These are phyloP conservation scores for Zaprionus obscuricornis DNA, from an alignment of 2,888 invertebrate species.

Conservation along the genomic window DNA sequence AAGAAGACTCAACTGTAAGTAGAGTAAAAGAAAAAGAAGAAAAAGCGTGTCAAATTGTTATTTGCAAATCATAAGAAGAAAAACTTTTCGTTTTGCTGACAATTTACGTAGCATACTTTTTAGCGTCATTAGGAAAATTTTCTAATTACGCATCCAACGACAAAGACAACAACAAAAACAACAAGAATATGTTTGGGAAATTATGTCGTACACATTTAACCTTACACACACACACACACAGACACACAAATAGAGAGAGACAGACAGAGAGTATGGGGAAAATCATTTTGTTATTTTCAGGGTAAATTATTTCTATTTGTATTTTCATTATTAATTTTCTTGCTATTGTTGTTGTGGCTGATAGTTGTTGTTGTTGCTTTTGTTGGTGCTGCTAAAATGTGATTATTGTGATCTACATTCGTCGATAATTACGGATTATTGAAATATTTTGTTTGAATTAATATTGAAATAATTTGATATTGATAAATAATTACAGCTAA, in stretches of 20 bases:
- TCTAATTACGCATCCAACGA: slow-evolving; percentile 26
- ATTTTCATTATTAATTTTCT: slow-evolving; percentile 69
- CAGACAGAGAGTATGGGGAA: slow-evolving; percentile 1
- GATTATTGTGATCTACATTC: slow-evolving; percentile 73
- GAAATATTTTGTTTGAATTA: slow-evolving; percentile 73
- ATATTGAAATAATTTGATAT: slow-evolving; percentile 71
- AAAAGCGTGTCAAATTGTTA: slow-evolving; percentile 18
- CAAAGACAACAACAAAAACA: no score
- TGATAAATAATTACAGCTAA: slow-evolving; percentile 64
- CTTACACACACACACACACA: slow-evolving; percentile 36
- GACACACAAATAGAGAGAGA: background rate
- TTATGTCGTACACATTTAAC: slow-evolving; percentile 44
- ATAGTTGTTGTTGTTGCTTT: slow-evolving; percentile 6
- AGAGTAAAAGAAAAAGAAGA: slow-evolving; percentile 2
- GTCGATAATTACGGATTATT: slow-evolving; percentile 74
- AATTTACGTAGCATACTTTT: slow-evolving; percentile 27
- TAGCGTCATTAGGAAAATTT: slow-evolving; percentile 17
- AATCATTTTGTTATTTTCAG: slow-evolving; percentile 50
- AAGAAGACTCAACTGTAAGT: slow-evolving; percentile 25
- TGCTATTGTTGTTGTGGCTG: slow-evolving; percentile 17
- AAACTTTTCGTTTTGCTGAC: background rate
- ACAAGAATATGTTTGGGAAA: slow-evolving; percentile 22
- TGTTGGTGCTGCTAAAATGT: slow-evolving; percentile 52
- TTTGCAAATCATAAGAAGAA: background rate
- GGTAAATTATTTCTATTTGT: slow-evolving; percentile 64